These are phyloP conservation scores for Agrenia bidenticulata DNA, from an alignment of 2,888 invertebrate genomes.

Conservation along the genomic window DNA sequence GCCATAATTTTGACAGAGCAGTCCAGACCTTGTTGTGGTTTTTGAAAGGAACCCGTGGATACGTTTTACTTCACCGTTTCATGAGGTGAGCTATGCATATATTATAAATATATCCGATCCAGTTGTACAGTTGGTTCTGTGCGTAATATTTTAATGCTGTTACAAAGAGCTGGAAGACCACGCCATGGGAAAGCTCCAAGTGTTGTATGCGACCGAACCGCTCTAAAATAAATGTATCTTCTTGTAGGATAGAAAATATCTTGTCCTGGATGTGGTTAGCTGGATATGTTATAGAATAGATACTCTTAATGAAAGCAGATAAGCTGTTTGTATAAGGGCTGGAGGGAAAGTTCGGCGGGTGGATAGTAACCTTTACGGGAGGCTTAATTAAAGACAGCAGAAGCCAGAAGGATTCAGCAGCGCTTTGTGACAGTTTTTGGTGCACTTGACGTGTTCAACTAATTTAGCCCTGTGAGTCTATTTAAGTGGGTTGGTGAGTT, in stretches of 20 bases:
- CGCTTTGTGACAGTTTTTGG: slow-evolving; percentile 33
- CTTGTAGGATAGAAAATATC: too few relatives aligned
- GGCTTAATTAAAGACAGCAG: slow-evolving; percentile 28
- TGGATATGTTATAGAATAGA: not conserved
- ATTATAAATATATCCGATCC: not conserved
- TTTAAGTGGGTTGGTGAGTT: not conserved
- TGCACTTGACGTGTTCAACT: slow-evolving; percentile 31
- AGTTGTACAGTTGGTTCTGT: not conserved
- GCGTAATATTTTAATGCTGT: too few relatives aligned
- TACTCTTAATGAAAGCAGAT: too few relatives aligned
- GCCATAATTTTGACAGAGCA: too few relatives aligned
- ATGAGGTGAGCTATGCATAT: too few relatives aligned
- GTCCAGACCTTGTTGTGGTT: slow-evolving; percentile 1
- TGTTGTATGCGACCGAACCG: too few relatives aligned
- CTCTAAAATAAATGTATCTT: too few relatives aligned
- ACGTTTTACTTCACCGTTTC: not conserved
- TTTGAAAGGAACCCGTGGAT: not conserved
- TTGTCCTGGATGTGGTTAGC: slow-evolving; percentile 1
- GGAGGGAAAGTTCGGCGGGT: too few relatives aligned
- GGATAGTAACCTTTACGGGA: too few relatives aligned
- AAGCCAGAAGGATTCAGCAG: slow-evolving; percentile 21
- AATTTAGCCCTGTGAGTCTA: slow-evolving; percentile 15
- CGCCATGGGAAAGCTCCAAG: too few relatives aligned
- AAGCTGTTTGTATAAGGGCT: too few relatives aligned
- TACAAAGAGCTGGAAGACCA: too few relatives aligned